Percentiles rank a stretch among this genome's conserved stretches.
These are phyloP conservation scores for Osmerus mordax DNA, from an alignment of 2,113 vertebrate species.

Conservation along the genomic window DNA sequence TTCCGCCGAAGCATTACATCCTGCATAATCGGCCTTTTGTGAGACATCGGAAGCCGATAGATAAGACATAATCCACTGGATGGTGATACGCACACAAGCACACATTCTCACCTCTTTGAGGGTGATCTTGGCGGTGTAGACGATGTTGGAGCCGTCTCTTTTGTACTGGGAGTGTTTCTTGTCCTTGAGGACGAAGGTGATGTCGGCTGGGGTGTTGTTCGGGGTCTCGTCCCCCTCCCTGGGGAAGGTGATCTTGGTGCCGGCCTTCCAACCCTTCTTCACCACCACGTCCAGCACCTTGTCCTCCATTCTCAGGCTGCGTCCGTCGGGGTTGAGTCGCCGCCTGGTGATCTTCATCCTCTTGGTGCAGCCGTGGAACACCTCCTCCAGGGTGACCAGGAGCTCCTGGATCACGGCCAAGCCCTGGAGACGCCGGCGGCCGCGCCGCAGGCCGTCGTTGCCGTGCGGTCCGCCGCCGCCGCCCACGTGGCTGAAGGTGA, in stretches of 20 bases:
- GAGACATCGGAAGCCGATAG: no score
- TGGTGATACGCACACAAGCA: background rate
- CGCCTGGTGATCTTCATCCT: slow-evolving; percentile 90
- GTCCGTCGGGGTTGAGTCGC: slow-evolving; percentile 84
- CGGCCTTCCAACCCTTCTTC: slow-evolving; percentile 95
- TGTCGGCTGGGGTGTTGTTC: slow-evolving; percentile 84
- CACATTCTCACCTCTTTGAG: slow-evolving; percentile 84
- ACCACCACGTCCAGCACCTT: slow-evolving; percentile 96
- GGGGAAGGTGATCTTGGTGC: slow-evolving; percentile 96
- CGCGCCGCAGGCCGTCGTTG: slow-evolving; percentile 65
- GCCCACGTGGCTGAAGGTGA: slow-evolving; percentile 85
- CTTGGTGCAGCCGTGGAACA: slow-evolving; percentile 89
- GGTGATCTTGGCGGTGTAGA: slow-evolving; percentile 87
- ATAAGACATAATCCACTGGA: no score
- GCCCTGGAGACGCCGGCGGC: slow-evolving; percentile 70
- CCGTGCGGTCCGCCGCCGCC: slow-evolving; percentile 70
- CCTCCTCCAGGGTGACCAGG: slow-evolving; percentile 88
- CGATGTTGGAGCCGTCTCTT: slow-evolving; percentile 89
- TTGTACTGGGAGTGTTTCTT: slow-evolving; percentile 87
- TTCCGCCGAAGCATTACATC: background rate
- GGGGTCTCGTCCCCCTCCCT: slow-evolving; percentile 90
- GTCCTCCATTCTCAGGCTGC: slow-evolving; percentile 82
- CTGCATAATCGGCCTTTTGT: background rate
- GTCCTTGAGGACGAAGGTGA: slow-evolving; percentile 95
- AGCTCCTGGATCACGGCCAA: slow-evolving; percentile 77